These are phyloP conservation scores for Ophioninae sp. DNA, from an alignment of 2,888 invertebrate genomes.

Conservation along the genomic window DNA sequence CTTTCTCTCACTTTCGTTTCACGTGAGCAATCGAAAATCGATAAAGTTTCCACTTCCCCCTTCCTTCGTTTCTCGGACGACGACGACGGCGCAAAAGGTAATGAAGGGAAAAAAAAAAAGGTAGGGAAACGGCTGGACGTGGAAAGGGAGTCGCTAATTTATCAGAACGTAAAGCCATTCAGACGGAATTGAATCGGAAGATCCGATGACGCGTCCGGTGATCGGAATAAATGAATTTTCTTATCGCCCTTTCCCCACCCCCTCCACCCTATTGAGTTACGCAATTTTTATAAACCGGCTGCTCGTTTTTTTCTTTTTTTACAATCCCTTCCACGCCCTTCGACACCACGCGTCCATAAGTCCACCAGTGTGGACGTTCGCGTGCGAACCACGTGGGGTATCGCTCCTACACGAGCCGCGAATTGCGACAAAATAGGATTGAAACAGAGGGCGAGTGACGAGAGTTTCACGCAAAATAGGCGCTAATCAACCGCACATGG, in stretches of 20 bases:
- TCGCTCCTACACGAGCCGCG: conserved; percentile 1
- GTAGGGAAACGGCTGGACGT: conserved; percentile 18
- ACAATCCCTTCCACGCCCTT: neutral
- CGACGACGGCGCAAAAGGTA: conserved; percentile 26
- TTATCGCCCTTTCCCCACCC: too few relatives aligned
- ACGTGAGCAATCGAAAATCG: conserved; percentile 61
- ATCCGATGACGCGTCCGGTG: conserved; percentile 49
- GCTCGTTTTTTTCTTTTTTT: conserved; percentile 4
- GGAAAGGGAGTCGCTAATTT: conserved; percentile 56
- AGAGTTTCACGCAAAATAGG: conserved; percentile 58
- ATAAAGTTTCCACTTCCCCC: conserved; percentile 47
- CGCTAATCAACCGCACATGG: conserved; percentile 65
- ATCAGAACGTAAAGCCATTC: conserved; percentile 58
- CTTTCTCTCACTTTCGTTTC: conserved; percentile 20
- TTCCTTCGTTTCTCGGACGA: neutral
- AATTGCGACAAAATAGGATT: conserved; percentile 41
- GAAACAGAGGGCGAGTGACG: conserved; percentile 20
- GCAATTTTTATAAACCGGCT: conserved; percentile 30
- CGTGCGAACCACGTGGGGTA: neutral
- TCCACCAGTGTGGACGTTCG: neutral
- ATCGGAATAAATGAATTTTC: conserved; percentile 57
- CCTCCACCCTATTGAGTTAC: neutral
- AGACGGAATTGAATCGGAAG: conserved; percentile 57
- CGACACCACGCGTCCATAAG: neutral
- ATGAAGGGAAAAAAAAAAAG: conserved; percentile 58